Evolutionary conservation across 2,797 vertebrate genomes (phyloP), one percentile per base, ranked within the genome.

Genomic region (Gadopsis bispinosus): DNA sequence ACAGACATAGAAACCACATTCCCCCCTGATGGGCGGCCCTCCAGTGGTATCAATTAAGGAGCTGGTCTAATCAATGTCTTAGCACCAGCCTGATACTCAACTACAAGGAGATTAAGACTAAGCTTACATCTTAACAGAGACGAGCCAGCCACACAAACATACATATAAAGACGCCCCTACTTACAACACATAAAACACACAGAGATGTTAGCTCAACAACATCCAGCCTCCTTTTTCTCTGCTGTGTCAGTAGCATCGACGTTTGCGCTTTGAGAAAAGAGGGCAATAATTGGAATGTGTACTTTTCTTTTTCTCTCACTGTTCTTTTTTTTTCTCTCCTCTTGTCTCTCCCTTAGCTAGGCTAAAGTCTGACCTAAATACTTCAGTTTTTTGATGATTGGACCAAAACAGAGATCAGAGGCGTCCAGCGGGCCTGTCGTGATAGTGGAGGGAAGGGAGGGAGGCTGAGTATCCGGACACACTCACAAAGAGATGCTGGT

Each of bases 21-120:
- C 69, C 69, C 37, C 85, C 86, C 80, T 66, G 73, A 82, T 71
- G 43, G 89, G 81, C 74, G 6, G 84, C 84, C 87, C 87, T 93
- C 91, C 83, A 81, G 88, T 88, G 86, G 91, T 91, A 94, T 95
- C 93, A 93, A 94, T 94, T 93, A 94, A 90, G 86, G 80, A 87
- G 77, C 80, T 35, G 80, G 84, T 83, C 85, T 87, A 93, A 95
- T 95, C 93, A 94, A 91, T 95, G 93, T 88, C 88, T 91, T 79
- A 91, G 83, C 75, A 84, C 62, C 77, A 83, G 81, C 72, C 83
- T 91, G 91, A 92, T 92, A 88, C 85, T 84, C 81, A 71, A 70
- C 88, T 92, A 90, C 92, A 93, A 90, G 91, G 70, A 92, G 91
- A 93, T 93, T 93, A 93, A 77, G 80, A 83, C 86, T 86, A 74